A percentile compares a stretch with the other conserved stretches of the same genome.
These are phyloP conservation scores for Drosophila guanche DNA, from an alignment of 1,140 invertebrate species.

Conservation along the genomic window DNA sequence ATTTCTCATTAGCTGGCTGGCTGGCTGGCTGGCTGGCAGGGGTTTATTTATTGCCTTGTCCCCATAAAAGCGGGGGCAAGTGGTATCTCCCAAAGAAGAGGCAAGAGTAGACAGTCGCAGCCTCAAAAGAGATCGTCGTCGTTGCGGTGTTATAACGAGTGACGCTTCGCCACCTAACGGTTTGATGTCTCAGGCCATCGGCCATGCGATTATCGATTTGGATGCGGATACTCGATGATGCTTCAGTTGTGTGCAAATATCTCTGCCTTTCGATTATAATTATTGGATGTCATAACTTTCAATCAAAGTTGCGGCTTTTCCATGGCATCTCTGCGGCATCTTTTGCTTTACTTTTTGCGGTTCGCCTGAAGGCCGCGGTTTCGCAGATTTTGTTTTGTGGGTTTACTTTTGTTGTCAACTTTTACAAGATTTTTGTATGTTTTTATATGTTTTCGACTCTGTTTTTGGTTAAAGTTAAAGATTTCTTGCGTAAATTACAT, in stretches of 20 bases:
- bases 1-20: conserved; percentile 31
- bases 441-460: not conserved
- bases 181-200: conserved; percentile 8
- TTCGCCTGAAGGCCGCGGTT: too few relatives aligned
- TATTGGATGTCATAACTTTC: conserved; percentile 28
- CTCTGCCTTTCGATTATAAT: conserved; percentile 11
- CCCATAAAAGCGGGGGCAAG: too few relatives aligned
- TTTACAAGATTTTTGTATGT: too few relatives aligned
- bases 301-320: not conserved
- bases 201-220: conserved; percentile 17
- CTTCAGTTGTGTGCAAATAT: not conserved
- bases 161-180: conserved; percentile 19
- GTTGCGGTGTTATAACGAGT: not conserved
- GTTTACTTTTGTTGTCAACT: too few relatives aligned
- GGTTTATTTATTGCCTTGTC: conserved; percentile 27
- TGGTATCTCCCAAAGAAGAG: too few relatives aligned
- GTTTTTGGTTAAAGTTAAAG: conserved; percentile 12
- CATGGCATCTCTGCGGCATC: too few relatives aligned
- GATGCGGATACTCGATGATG: conserved; percentile 3
- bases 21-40: not conserved
- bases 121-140: not conserved
- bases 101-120: too few relatives aligned
- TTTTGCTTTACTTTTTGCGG: too few relatives aligned
- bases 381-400: too few relatives aligned
- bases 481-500: conserved; percentile 53